phyloP scores from a whole-genome alignment of 1,140 invertebrate genomes.

The Thaumetopoea pityocampa region DNA sequence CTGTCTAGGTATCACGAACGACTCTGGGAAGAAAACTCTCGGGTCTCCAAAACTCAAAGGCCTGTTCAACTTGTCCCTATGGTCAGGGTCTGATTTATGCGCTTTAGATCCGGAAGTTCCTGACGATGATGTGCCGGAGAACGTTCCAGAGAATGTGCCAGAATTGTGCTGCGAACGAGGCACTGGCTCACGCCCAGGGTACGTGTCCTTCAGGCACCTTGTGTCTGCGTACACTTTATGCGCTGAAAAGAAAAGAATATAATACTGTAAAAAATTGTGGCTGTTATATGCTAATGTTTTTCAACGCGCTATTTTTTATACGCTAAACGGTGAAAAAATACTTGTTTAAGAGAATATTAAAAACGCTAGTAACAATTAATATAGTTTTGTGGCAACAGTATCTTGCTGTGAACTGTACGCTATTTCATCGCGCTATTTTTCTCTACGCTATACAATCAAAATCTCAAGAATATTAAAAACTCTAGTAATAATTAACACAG shows the following conservation, averaged over 20 bases:
- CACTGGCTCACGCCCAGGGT: constrained; percentile 37
- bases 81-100: constrained; percentile 50
- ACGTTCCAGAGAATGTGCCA: constrained; percentile 48
- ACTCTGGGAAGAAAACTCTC: constrained; percentile 69
- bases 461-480: too few relatives aligned
- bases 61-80: constrained; percentile 41
- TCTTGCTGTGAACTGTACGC: too few relatives aligned
- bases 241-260: constrained; percentile 31
- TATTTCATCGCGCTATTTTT: too few relatives aligned
- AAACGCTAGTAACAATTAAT: too few relatives aligned
- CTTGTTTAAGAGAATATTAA: too few relatives aligned
- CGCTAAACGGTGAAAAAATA: too few relatives aligned
- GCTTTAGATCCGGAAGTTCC: constrained; percentile 67
- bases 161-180: constrained; percentile 43
- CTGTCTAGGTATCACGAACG: constrained; percentile 62
- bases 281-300: too few relatives aligned
- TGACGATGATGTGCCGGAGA: constrained; percentile 69
- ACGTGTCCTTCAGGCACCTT: constrained; percentile 47
- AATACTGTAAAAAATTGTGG: neutral
- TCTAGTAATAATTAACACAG: too few relatives aligned
- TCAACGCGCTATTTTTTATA: too few relatives aligned
- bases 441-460: too few relatives aligned
- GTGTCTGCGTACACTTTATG: constrained; percentile 60
- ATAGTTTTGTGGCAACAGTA: too few relatives aligned
- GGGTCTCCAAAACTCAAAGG: constrained; percentile 60